A percentile compares a stretch with the other conserved stretches of the same genome.
Conservation (phyloP, 2,113 vertebrate species). For the Microtus pennsylvanicus region DNA sequence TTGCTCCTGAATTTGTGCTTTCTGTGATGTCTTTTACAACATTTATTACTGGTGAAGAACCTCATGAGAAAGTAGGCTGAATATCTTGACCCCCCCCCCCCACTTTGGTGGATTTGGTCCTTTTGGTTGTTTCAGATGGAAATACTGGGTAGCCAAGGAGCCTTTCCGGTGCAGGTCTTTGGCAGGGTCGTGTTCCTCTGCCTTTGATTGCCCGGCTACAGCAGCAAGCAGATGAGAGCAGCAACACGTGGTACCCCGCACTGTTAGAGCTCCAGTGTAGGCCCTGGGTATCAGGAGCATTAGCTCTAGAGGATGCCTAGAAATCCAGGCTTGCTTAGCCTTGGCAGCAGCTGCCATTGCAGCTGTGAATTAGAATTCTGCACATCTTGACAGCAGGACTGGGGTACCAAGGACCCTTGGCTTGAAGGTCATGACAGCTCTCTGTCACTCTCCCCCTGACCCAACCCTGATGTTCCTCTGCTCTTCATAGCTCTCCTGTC, state of each 20-base stretch:
- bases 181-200: not conserved
- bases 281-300: not conserved
- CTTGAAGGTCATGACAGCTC: not conserved
- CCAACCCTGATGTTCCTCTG: not conserved
- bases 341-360: not conserved
- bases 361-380: not conserved
- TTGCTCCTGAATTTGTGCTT: not conserved
- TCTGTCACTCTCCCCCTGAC: not conserved
- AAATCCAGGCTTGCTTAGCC: not conserved
- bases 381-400: not conserved
- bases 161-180: not conserved
- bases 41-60: not conserved
- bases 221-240: not conserved
- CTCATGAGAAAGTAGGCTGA: not conserved
- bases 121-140: not conserved
- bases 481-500: not conserved
- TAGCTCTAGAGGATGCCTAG: not conserved
- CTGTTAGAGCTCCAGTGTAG: not conserved
- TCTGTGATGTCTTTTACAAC: not conserved
- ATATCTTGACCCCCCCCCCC: not conserved
- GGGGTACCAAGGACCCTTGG: not conserved
- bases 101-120: not conserved
- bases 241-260: not conserved
- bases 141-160: not conserved
- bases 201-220: not conserved